phyloP scores from a whole-genome alignment of 2,113 vertebrate species.

The Cyanoliseus patagonus region DNA sequence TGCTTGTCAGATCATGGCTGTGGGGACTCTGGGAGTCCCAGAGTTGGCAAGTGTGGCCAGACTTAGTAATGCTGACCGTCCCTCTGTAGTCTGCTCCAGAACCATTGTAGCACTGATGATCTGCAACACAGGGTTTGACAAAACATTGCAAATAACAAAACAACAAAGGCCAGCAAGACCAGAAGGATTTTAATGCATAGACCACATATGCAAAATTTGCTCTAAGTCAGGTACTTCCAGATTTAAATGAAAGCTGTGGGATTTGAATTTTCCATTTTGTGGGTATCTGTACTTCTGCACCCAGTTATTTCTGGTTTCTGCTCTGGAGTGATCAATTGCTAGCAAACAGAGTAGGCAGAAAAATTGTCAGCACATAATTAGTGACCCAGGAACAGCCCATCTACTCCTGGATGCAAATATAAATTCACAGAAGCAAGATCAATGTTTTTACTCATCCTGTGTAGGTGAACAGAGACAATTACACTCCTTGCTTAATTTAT shows the following conservation, averaged over 20 bases:
- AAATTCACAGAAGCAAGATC: not conserved
- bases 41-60: constrained; percentile 88
- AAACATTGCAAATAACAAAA: not conserved
- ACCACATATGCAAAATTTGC: not conserved
- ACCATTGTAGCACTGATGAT: constrained; percentile 93
- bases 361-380: not conserved
- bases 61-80: constrained; percentile 85
- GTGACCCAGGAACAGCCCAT: not conserved
- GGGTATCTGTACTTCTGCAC: not conserved
- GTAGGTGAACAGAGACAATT: not conserved
- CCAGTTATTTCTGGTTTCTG: not conserved
- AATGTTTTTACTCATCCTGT: not conserved
- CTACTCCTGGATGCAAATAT: not conserved
- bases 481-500: not conserved
- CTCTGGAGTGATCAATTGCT: not conserved
- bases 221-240: not conserved
- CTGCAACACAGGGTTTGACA: constrained; percentile 67
- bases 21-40: constrained; percentile 92
- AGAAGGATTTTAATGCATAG: not conserved
- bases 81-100: constrained; percentile 91
- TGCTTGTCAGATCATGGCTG: constrained; percentile 81
- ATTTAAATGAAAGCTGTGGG: not conserved
- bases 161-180: not conserved
- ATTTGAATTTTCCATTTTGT: not conserved
- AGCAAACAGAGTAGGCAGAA: not conserved